These are phyloP conservation scores for Glaucopsyche alexis DNA, from an alignment of 2,888 invertebrate genomes.

Conservation along the genomic window DNA sequence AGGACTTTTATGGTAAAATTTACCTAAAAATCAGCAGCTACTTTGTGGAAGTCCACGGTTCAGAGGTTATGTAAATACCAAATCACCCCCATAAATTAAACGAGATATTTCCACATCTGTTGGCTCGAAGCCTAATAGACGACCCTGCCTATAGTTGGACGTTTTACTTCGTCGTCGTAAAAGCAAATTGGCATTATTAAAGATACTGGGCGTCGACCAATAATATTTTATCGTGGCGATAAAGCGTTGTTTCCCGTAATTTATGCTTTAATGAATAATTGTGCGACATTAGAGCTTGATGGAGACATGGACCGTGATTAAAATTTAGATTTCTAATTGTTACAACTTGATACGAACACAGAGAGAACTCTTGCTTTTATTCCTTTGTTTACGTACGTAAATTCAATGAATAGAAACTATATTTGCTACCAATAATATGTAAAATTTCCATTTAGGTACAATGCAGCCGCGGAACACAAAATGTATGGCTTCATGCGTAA, in stretches of 20 bases:
- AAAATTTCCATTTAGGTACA: neutral
- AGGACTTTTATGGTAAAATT: neutral
- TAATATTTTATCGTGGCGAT: conserved; percentile 31
- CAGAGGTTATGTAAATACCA: conserved; percentile 8
- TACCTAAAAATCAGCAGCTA: neutral
- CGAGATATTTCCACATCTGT: conserved; percentile 61
- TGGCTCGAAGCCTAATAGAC: conserved; percentile 67
- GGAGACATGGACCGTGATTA: neutral
- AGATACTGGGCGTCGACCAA: conserved; percentile 36
- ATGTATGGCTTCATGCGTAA: neutral
- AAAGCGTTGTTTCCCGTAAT: conserved; percentile 20
- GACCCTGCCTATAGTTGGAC: conserved; percentile 40
- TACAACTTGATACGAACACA: neutral
- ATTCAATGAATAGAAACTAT: no score
- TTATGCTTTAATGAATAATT: conserved; percentile 16
- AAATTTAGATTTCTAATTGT: neutral
- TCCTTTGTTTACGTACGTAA: no score
- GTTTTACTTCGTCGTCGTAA: conserved; percentile 42
- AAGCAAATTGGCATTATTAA: conserved; percentile 43
- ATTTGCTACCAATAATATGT: neutral
- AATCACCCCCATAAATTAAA: conserved; percentile 29
- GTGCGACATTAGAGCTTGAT: neutral
- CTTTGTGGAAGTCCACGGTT: neutral
- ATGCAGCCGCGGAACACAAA: neutral
- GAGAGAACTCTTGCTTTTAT: no score